Percentiles rank a stretch among this genome's conserved stretches.
Evolutionary conservation across 23 tunicate genomes (phyloP).

Genomic region (Trididemnum nubilum): DNA sequence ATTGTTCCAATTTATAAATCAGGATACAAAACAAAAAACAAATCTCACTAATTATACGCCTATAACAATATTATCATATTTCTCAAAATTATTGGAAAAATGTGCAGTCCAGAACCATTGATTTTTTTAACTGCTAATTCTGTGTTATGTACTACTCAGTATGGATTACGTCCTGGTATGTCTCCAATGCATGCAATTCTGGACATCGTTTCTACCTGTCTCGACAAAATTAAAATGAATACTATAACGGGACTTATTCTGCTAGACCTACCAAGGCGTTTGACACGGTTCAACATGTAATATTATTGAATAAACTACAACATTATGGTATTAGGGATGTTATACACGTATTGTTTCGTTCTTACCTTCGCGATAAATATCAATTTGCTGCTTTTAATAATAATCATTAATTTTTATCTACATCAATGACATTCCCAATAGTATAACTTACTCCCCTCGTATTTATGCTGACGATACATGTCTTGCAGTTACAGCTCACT

Average conservation of each 20-base stretch:
- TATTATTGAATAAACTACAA: not conserved
- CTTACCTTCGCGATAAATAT: not conserved
- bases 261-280: not conserved
- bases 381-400: too few relatives aligned
- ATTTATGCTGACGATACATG: too few relatives aligned
- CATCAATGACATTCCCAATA: too few relatives aligned
- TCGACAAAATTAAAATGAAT: not conserved
- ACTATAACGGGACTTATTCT: not conserved
- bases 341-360: not conserved
- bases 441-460: too few relatives aligned
- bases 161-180: not conserved
- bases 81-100: not conserved
- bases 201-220: not conserved
- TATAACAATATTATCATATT: not conserved
- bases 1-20: not conserved
- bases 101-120: not conserved
- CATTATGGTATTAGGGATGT: not conserved
- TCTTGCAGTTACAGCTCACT: too few relatives aligned
- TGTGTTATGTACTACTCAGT: not conserved
- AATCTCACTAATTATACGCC: not conserved
- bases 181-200: not conserved
- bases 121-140: not conserved
- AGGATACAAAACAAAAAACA: not conserved
- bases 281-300: not conserved
- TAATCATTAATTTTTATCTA: too few relatives aligned